Conservation (phyloP, 2,113 vertebrate species). For the Cottus gobio region DNA sequence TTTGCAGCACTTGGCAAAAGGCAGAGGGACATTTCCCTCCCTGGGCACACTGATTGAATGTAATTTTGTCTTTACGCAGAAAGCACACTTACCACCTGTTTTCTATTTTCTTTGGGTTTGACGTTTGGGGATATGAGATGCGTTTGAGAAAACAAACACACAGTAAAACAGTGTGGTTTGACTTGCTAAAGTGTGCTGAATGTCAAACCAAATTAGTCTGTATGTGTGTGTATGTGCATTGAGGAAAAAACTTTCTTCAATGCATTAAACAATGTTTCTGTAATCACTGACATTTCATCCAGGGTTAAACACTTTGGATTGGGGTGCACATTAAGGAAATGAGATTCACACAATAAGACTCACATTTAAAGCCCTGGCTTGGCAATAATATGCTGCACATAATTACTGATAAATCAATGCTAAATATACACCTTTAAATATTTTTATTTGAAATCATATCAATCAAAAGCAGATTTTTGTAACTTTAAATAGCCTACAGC, state of each 20-base stretch:
- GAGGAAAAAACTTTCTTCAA: neutral
- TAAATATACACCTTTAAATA: constrained; percentile 1
- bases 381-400: neutral
- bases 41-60: constrained; percentile 61
- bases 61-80: constrained; percentile 64
- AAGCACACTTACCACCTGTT: constrained; percentile 68
- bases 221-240: too few species aligned
- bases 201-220: constrained; percentile 45
- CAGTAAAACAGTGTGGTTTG: constrained; percentile 13
- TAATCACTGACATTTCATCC: constrained; percentile 34
- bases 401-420: too few species aligned
- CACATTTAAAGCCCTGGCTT: neutral
- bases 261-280: constrained; percentile 9
- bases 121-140: constrained; percentile 63
- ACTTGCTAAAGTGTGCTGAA: constrained; percentile 32
- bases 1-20: constrained; percentile 63
- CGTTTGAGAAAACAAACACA: constrained; percentile 32
- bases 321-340: neutral
- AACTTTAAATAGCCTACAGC: neutral
- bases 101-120: constrained; percentile 62
- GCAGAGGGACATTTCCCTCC: constrained; percentile 49
- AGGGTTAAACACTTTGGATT: constrained; percentile 6
- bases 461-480: neutral
- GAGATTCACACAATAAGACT: neutral
- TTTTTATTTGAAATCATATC: neutral